These are phyloP conservation scores for Caenorhabditis angaria DNA, from an alignment of 2,888 invertebrate species.

Conservation along the genomic window DNA sequence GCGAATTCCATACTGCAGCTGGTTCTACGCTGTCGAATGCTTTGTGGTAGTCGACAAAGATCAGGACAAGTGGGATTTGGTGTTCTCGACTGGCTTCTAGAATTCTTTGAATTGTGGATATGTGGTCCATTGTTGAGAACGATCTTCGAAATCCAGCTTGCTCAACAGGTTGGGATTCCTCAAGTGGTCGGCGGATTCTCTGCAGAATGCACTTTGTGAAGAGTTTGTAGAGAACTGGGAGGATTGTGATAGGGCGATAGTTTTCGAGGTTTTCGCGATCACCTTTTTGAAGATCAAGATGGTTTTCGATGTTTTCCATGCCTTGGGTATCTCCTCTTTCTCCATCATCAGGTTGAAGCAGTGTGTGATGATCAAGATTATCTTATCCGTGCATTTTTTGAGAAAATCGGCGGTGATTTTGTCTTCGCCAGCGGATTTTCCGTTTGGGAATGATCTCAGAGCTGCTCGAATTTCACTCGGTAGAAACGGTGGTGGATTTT, in stretches of 20 bases:
- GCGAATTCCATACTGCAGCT: too few relatives aligned
- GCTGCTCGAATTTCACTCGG: constrained; percentile 5
- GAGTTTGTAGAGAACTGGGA: constrained; percentile 21
- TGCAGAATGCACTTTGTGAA: constrained; percentile 2
- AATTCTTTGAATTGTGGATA: neutral
- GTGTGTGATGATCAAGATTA: neutral
- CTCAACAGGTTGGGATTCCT: constrained; percentile 1
- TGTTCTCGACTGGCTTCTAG: constrained; percentile 1
- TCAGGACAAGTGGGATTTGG: too few relatives aligned
- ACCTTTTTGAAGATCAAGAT: constrained; percentile 7
- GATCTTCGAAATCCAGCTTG: constrained; percentile 11
- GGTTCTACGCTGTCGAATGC: too few relatives aligned
- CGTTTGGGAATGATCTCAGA: constrained; percentile 3
- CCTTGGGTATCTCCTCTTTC: neutral
- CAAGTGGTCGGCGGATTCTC: neutral
- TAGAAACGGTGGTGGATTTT: constrained; percentile 3
- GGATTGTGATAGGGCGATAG: constrained; percentile 10
- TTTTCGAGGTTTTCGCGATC: neutral
- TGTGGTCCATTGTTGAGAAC: constrained; percentile 5
- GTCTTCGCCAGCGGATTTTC: constrained; percentile 1
- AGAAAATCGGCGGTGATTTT: constrained; percentile 10
- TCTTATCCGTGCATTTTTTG: too few relatives aligned
- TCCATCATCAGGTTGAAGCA: too few relatives aligned
- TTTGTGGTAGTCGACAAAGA: too few relatives aligned
- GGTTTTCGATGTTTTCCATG: neutral